phyloP scores from a whole-genome alignment of 2,888 invertebrate species.

The Sinhomidia bicolor region DNA sequence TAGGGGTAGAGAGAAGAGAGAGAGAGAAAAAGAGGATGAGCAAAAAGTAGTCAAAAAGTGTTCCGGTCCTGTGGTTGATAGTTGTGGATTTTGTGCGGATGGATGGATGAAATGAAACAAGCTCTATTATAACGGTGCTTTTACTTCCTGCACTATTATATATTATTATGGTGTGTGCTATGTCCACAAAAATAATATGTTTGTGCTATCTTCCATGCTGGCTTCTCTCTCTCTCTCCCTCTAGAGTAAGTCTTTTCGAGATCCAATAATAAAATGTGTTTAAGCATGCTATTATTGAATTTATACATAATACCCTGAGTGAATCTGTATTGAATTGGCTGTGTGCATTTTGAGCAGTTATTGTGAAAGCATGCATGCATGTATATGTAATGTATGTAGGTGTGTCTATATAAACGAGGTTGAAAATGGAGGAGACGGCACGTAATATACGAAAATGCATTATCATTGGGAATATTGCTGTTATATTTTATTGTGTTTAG shows the following conservation, averaged over 20 bases:
- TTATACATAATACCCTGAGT: background rate
- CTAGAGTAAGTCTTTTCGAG: too few species aligned
- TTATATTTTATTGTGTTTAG: slow-evolving; percentile 31
- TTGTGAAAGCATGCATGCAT: too few species aligned
- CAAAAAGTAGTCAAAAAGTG: slow-evolving; percentile 66
- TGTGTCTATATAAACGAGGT: too few species aligned
- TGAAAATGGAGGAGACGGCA: background rate
- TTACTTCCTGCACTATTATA: background rate
- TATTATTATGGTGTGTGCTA: too few species aligned
- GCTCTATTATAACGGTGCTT: slow-evolving; percentile 7
- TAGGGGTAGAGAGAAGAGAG: too few species aligned
- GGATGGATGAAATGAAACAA: slow-evolving; percentile 53
- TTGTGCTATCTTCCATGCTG: background rate
- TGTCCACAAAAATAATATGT: background rate
- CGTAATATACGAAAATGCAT: slow-evolving; percentile 15
- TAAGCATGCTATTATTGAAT: background rate
- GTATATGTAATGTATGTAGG: too few species aligned
- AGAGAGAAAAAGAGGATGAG: slow-evolving; percentile 22
- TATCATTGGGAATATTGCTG: slow-evolving; percentile 39
- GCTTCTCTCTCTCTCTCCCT: background rate
- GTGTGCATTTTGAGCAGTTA: background rate
- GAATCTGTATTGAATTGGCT: background rate
- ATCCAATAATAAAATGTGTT: slow-evolving; percentile 31
- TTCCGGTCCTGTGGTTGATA: slow-evolving; percentile 65
- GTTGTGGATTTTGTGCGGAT: slow-evolving; percentile 67